Evolutionary conservation across 35 echinoderm and acorn worm species (phyloP), one percentile per base, ranked within the genome.

Genomic region (Diadema setosum): DNA sequence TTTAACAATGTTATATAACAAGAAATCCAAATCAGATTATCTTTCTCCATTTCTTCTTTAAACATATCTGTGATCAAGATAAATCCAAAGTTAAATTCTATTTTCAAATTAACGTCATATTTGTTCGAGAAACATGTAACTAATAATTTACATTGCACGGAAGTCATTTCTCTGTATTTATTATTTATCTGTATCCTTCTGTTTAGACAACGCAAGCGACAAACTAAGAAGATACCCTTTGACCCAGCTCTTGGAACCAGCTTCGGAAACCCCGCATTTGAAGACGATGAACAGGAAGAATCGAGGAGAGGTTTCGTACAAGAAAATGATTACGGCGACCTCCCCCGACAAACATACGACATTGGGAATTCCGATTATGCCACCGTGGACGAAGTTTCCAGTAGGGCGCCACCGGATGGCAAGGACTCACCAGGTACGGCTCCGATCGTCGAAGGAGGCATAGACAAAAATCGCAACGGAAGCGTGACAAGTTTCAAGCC

Each of bases 171-270:
- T n/a, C n/a, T n/a, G n/a, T n/a, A n/a, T n/a, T n/a, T n/a, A n/a
- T n/a, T n/a, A n/a, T n/a, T n/a, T n/a, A n/a, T n/a, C n/a, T n/a
- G n/a, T n/a, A n/a, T n/a, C n/a, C n/a, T n/a, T n/a, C n/a, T n/a
- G n/a, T n/a, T n/a, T 34, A 67, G 63, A 32, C 30, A 67, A 18
- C 25, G 63, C 12, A 67, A 32, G 24, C 63, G 37, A 67, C 30
- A 67, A 34, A 67, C 63, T 26, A 67, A 67, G 63, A 67, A 67
- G 63, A 67, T 67, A 67, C 63, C 63, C 63, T 67, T 67, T 67
- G 21, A 67, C 63, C 63, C 63, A 16, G 63, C 63, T 34, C 23
- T 67, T 16, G 63, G 63, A 67, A 11, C 63, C 63, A 67, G 63
- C 37, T 67, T 67, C 16, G 27, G 63, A 67, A 67, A 67, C 63